Percentiles rank a stretch among this genome's conserved stretches.
These are phyloP conservation scores for human (Homo sapiens) DNA, from an alignment of 2,113 vertebrate species.

Conservation along the genomic window DNA sequence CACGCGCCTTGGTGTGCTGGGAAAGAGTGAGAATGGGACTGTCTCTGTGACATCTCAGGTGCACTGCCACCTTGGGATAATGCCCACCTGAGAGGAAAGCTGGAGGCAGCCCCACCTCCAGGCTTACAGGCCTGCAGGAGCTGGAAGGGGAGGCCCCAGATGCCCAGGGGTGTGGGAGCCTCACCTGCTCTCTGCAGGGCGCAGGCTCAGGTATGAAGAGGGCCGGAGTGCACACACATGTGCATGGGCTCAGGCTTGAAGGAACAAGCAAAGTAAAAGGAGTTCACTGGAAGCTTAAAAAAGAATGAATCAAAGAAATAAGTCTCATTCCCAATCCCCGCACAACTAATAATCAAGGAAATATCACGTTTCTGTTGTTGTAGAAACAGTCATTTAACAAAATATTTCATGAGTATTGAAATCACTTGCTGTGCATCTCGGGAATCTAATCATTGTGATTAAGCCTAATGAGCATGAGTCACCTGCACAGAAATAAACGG, in stretches of 20 bases:
- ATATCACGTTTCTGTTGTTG: neutral
- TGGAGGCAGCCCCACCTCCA: rapidly evolving
- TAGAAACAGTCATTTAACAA: conserved; percentile 53
- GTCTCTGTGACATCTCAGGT: rapidly evolving
- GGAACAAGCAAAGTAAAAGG: neutral
- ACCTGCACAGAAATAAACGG: neutral
- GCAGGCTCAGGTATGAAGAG: neutral
- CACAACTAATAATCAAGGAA: neutral
- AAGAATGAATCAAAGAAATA: neutral
- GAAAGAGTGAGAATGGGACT: neutral
- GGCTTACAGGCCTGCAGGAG: neutral
- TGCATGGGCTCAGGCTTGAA: neutral
- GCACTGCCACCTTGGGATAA: neutral
- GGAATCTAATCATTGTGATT: conserved; percentile 47
- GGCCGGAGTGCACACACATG: rapidly evolving
- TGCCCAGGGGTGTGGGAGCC: neutral
- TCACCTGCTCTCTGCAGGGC: neutral
- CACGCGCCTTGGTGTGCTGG: rapidly evolving
- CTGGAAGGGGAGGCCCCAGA: neutral
- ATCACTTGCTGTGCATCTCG: conserved; percentile 45
- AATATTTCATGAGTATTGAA: conserved; percentile 34
- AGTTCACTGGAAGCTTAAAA: neutral
- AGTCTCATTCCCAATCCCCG: neutral
- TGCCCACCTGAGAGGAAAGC: no score
- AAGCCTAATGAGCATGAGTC: conserved; percentile 46